Base-by-base conservation (phyloP, 2,888 invertebrate genomes). In the Drosophila percnosoma region DNA sequence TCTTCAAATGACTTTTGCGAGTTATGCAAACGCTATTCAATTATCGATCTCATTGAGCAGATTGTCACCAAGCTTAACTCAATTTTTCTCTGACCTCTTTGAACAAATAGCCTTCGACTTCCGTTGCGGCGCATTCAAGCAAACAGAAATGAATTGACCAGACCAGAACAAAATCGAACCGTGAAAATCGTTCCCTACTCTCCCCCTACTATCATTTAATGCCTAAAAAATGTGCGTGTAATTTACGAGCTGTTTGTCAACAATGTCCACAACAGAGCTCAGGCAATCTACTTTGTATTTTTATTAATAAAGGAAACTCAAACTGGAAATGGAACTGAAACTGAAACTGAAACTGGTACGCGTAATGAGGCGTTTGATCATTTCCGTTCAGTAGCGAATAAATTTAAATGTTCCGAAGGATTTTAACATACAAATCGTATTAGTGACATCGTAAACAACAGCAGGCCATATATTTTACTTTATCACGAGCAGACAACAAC, bases 241-340 rank as follows among this genome's bases (percentile, higher is more conserved):
- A 87, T 90, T 90, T 87, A 87, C 79, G 89, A 83, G 87, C 86
- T 86, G 81, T 85, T 87, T 87, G 86, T 88, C 88, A 88, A 85
- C 89, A 78, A 72, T 82, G 73, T 87, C 79, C 82, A 70, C 60
- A 78, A 68, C 61, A 75, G 64, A 21, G 61, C 38, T n/a, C 57
- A 64, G 64, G 71, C 83, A 75, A 84, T 74, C 87, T 69, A 80
- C 81, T 83, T 86, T 60, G 71, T 78, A 73, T 75, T 84, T 83
- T 73, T 73, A 59, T 74, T 61, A 70, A 52, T 51, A 69, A 65
- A 52, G 54, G 65, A 54, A 80, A 65, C 53, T 40, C 27, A 3
- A 53, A 62, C 61, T 52, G 59, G 38, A 67, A 64, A 33, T 40
- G n/a, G 42, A 63, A 72, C 42, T 75, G 58, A 31, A 75, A 66